phyloP scores from a whole-genome alignment of 2,888 invertebrate genomes.

The Pilophorus perplexus region DNA sequence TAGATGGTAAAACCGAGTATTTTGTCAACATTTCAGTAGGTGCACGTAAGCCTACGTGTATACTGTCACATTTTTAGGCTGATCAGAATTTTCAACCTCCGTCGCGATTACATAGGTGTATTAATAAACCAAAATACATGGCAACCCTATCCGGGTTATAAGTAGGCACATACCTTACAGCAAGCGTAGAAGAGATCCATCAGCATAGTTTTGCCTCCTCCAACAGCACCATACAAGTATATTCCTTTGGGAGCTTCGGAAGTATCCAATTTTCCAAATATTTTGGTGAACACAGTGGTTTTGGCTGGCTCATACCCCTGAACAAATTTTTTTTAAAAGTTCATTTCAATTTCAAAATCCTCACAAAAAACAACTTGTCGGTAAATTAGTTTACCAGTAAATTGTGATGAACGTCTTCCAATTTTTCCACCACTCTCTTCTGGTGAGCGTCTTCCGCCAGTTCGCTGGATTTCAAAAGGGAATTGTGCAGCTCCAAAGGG shows the following conservation, averaged over 20 bases:
- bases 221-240: slow-evolving; percentile 87
- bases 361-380: no score
- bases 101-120: no score
- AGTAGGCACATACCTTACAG: slow-evolving; percentile 58
- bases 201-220: slow-evolving; percentile 97
- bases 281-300: slow-evolving; percentile 54
- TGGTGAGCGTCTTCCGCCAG: slow-evolving; percentile 70
- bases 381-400: no score
- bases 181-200: slow-evolving; percentile 96
- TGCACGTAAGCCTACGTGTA: no score
- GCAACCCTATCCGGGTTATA: no score
- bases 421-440: slow-evolving; percentile 62
- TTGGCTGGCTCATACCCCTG: slow-evolving; percentile 59
- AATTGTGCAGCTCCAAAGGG: slow-evolving; percentile 59
- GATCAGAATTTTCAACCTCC: no score
- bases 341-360: no score
- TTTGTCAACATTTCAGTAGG: no score
- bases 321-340: no score
- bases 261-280: slow-evolving; percentile 52
- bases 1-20: no score
- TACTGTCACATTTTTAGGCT: no score
- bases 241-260: slow-evolving; percentile 68
- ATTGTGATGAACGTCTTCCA: slow-evolving; percentile 68
- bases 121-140: no score
- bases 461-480: slow-evolving; percentile 61